Evolutionary conservation across 2,113 vertebrate species (phyloP).

Genomic region (Paraplagusia blochii): DNA sequence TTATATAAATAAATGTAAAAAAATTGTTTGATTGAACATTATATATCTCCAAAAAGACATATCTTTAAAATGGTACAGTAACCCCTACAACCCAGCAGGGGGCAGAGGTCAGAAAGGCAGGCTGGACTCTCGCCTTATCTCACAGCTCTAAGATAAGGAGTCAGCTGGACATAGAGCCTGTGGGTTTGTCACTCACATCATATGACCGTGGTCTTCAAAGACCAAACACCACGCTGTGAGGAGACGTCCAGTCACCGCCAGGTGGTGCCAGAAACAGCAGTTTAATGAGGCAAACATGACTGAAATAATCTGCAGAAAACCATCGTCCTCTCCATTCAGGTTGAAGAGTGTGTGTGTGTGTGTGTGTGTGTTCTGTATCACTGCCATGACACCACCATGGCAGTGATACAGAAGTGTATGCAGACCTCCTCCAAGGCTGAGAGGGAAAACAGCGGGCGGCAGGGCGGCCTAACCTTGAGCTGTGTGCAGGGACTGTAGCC

Average conservation of each 20-base stretch:
- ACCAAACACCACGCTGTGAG: constrained; percentile 36
- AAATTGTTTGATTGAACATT: too few relatives aligned
- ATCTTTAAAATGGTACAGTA: constrained; percentile 12
- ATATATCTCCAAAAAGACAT: too few relatives aligned
- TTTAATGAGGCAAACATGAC: not conserved
- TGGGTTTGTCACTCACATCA: constrained; percentile 28
- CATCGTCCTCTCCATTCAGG: not conserved
- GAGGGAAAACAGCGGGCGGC: constrained; percentile 34
- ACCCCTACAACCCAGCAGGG: constrained; percentile 51
- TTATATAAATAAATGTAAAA: too few relatives aligned
- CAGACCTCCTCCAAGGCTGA: constrained; percentile 61
- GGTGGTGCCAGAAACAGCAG: constrained; percentile 6
- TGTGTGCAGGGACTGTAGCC: constrained; percentile 50
- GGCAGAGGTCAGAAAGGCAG: constrained; percentile 40
- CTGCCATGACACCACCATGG: not conserved
- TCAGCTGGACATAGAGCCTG: constrained; percentile 64
- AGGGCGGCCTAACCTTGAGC: constrained; percentile 66
- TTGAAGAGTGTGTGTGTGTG: not conserved
- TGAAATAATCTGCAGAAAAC: constrained; percentile 9
- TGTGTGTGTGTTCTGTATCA: too few relatives aligned
- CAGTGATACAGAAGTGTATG: not conserved
- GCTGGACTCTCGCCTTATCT: constrained; percentile 54
- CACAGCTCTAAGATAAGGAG: constrained; percentile 58
- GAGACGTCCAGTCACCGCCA: constrained; percentile 19
- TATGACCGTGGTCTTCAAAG: constrained; percentile 33